Evolutionary conservation across 2,797 vertebrate species (phyloP), one percentile per base, ranked within the genome.

Genomic region (Eulemur rubriventer): DNA sequence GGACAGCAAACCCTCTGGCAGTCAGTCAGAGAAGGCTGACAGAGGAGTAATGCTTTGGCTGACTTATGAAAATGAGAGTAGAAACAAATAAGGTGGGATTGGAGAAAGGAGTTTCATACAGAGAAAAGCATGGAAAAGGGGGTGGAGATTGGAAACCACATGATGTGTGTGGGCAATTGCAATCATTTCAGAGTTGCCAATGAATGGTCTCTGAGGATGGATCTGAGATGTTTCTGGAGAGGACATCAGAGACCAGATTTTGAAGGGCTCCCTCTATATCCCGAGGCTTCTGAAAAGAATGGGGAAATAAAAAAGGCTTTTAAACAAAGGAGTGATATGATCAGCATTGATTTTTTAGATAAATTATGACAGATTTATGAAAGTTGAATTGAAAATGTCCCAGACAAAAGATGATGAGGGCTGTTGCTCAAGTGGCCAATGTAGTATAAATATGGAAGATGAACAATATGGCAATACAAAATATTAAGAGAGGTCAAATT

Each of bases 11-110:
- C 9, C 20, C 2, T 50, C 12, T 80, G 38, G 4, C 22, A 38
- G 7, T 46, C 26, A 38, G 6, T 46, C 30, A 48, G 17, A 18
- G 8, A 94, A 92, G 30, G 4, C 22, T 90, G 13, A 59, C 48
- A 61, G 26, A 89, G 20, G 55, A 65, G 7, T 13, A 13, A 75
- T 85, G 22, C 11, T 95, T 84, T 48, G 14, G 2, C 18, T 80
- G 35, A 69, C 35, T 59, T 97, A 55, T 57, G 59, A 82, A 85
- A 86, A 83, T 50, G 28, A 12, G 6, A 69, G 14, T n/a, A 70
- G 46, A 69, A 80, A 82, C n/a, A 7, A 91, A 28, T 16, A 7
- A 87, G 10, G 57, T 38, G 24, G 10, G 85, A 30, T 43, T 46
- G 30, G n/a, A 88, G 55, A 78, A 92, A 41, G 9, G 48, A 59